Conservation (phyloP, 2,113 vertebrate species). For the Emberiza fucata region DNA sequence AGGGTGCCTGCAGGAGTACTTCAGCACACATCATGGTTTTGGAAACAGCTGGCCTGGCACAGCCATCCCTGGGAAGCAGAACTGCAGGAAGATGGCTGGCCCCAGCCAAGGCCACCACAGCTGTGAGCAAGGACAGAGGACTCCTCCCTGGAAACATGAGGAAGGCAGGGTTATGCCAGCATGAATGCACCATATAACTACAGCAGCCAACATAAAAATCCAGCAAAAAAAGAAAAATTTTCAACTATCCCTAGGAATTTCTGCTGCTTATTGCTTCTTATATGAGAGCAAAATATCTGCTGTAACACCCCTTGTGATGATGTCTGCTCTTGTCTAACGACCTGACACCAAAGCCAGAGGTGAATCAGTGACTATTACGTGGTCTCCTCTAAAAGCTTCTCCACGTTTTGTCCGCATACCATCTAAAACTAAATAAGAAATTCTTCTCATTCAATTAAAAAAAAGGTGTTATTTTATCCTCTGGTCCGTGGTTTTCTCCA, state of each 20-base stretch:
- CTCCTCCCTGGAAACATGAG: neutral
- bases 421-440: neutral
- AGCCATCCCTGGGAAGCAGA: neutral
- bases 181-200: neutral
- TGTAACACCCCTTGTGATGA: neutral
- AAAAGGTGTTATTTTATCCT: neutral
- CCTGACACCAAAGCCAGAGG: neutral
- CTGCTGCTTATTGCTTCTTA: neutral
- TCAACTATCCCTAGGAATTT: neutral
- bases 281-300: neutral
- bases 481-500: neutral
- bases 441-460: neutral
- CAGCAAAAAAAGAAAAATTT: neutral
- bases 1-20: fast-evolving
- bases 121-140: neutral
- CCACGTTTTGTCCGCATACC: neutral
- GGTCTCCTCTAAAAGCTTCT: neutral
- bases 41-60: neutral
- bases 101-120: neutral
- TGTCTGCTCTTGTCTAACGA: neutral
- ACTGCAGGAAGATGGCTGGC: neutral
- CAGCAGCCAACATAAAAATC: neutral
- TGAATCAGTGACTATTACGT: neutral
- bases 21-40: neutral
- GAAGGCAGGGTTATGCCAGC: neutral